phyloP scores from a whole-genome alignment of 2,797 vertebrate genomes.

The Tolypeutes matacus region DNA sequence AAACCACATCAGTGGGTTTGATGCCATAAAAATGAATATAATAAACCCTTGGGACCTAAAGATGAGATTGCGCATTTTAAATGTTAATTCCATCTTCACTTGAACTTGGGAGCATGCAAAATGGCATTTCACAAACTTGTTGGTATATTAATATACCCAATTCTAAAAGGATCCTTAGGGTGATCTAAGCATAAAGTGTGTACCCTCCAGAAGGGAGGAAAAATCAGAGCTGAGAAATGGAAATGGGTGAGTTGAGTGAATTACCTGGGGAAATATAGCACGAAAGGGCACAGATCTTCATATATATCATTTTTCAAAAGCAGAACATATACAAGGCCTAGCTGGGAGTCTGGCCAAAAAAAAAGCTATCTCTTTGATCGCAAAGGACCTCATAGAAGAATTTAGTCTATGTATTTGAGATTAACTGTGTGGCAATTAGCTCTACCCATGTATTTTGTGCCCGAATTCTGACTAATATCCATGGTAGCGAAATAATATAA shows the following conservation, averaged over 20 bases:
- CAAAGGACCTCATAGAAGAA: neutral
- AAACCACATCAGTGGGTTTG: neutral
- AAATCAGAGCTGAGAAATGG: constrained; percentile 46
- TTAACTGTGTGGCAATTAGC: neutral
- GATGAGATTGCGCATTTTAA: constrained; percentile 64
- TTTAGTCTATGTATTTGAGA: constrained; percentile 7
- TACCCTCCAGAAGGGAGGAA: neutral
- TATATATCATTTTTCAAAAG: neutral
- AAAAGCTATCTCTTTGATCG: neutral
- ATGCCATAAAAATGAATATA: constrained; percentile 24
- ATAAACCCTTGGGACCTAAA: constrained; percentile 24
- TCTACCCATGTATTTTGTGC: neutral
- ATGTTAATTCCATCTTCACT: constrained; percentile 70
- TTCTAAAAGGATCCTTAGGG: constrained; percentile 45
- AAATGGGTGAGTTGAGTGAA: neutral
- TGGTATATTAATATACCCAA: constrained; percentile 50
- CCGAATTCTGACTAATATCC: neutral
- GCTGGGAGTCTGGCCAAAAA: neutral
- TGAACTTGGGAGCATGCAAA: constrained; percentile 62
- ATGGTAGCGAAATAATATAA: neutral
- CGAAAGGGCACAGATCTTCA: neutral
- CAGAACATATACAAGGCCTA: neutral
- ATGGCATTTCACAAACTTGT: constrained; percentile 65
- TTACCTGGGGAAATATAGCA: neutral
- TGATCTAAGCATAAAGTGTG: constrained; percentile 42